Evolutionary conservation across 2,888 invertebrate species (phyloP), one percentile per base, ranked within the genome.

Genomic region (Drymonia ruficornis): DNA sequence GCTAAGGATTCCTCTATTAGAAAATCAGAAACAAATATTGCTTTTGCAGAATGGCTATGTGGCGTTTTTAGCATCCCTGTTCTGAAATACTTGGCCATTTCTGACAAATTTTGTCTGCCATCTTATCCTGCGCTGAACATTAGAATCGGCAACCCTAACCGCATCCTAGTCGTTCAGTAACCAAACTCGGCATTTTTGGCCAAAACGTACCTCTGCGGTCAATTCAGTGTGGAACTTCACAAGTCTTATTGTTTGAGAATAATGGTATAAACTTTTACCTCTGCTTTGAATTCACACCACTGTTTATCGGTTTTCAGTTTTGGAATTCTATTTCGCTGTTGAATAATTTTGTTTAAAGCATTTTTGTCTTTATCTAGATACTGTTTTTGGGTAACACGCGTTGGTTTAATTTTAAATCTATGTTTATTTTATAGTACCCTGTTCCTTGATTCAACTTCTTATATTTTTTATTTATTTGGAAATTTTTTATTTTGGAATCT

Each of bases 131-230:
- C 3, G 16, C 16, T 11, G 5, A 40, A 16, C 3, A 16, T 12
- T 43, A 19, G 5, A 43, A 23, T 1, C 19, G 28, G 19, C 13
- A 7, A 9, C 45, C 28, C 45, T 45, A 47, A 34, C 31, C 16
- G 13, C 47, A 34, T 9, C 13, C 16, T 34, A 47, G 12, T 45
- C 40, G 23, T 16, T 23, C 47, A 73, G 69, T 78, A 72, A 73
- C 80, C 79, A 74, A 74, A 77, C 79, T 78, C 75, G 78, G 64
- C 67, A 74, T 79, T 80, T 78, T 76, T 74, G 72, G 74, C 63
- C 60, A 66, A 73, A 78, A 69, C 53, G 58, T 56, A 65, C 60
- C 67, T 76, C 66, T 72, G 75, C 59, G 78, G 77, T 74, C 67
- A 64, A 72, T 76, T 78, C 67, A 51, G 55, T 59, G 61, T 61